Conservation (phyloP, 2,888 invertebrate species). For the Ochlodes sylvanus region DNA sequence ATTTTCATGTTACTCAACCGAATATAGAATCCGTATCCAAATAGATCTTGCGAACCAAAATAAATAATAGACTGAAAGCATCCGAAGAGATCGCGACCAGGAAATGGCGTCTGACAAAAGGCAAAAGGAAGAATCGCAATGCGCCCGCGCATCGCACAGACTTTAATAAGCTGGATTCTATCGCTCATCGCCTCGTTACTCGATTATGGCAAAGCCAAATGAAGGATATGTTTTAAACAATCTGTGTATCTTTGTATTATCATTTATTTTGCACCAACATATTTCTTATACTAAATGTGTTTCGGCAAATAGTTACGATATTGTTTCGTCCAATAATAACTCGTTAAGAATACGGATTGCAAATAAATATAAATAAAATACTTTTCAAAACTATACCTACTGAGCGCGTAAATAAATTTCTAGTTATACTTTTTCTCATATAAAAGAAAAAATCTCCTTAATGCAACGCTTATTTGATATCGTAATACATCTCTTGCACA, state of each 20-base stretch:
- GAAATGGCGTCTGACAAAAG: slow-evolving; percentile 31
- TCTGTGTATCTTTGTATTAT: not conserved
- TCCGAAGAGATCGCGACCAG: slow-evolving; percentile 35
- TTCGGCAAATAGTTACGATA: no score
- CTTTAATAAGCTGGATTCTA: slow-evolving; percentile 8
- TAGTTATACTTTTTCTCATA: no score
- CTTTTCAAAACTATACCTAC: no score
- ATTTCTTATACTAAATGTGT: no score
- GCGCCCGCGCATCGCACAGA: slow-evolving; percentile 7
- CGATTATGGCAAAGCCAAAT: not conserved
- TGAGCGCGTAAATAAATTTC: no score
- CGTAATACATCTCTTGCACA: no score
- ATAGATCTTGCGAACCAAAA: slow-evolving; percentile 18
- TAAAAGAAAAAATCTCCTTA: no score
- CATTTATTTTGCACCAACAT: no score
- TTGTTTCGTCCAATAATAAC: no score
- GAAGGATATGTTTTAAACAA: not conserved
- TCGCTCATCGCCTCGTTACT: not conserved
- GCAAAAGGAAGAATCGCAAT: slow-evolving; percentile 23
- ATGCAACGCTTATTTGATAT: no score
- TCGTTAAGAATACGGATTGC: no score
- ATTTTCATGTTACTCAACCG: not conserved
- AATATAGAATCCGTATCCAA: slow-evolving; percentile 17
- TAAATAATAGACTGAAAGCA: slow-evolving; percentile 20
- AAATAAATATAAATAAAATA: no score